Base-by-base conservation (phyloP, 2,888 invertebrate genomes). In the Epirrhoe tristata region DNA sequence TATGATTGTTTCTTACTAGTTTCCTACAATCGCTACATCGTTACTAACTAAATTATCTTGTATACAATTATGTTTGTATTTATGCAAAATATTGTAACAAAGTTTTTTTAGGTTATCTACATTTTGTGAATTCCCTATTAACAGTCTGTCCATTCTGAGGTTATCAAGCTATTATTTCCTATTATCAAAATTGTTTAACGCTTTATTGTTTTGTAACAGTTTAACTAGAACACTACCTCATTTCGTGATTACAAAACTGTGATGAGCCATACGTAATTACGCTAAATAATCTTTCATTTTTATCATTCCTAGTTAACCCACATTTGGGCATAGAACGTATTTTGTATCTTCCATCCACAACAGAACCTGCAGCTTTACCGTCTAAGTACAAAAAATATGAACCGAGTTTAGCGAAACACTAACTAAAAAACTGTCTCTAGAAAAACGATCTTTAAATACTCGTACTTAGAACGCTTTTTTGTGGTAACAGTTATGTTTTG, bases 101-200 rank as follows among this genome's bases (percentile, higher is more conserved):
- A 63, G 57, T 59, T 24, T 68, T 74, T 78, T 69, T 75, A 74
- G 76, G 79, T 82, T 81, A 81, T 83, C 82, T 55, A 56, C 58
- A 48, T 67, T 59, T 39, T 74, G 73, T 72, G 76, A 74, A 82
- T 84, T 83, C 80, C 79, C 80, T 77, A 77, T 80, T 84, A 78
- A 70, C 72, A 70, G 80, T 81, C 72, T 69, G 73, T 75, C 70
- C 74, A 74, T 77, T 77, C 74, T 73, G 66, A 59, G 80, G 82
- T 84, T 84, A 84, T 82, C 83, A 68, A 24, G 51, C 24, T 48
- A 66, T 68, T 24, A 24, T 24, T 24, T 24, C 24, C 24, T 24
- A 24, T 24, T 80, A 81, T 82, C 77, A 66, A 53, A 67, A 59
- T 59, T 71, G 63, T 73, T 67, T 80, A 39, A 72, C 78, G 69